Conservation (phyloP, 1,140 invertebrate genomes). For the Bombus consobrinus region DNA sequence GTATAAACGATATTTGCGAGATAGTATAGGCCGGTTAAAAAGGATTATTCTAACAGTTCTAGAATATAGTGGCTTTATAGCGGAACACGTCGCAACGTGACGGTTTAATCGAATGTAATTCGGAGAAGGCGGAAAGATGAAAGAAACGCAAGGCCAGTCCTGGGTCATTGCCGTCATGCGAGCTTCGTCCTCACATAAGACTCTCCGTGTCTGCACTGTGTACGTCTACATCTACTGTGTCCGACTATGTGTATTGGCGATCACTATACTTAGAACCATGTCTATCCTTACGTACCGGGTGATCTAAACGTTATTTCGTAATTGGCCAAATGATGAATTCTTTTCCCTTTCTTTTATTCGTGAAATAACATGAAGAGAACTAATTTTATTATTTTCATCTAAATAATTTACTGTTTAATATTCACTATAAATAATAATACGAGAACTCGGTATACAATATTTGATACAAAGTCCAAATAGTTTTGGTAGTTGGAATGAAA, state of each 20-base stretch:
- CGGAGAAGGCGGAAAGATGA: conserved; percentile 71
- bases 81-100: conserved; percentile 40
- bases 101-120: conserved; percentile 65
- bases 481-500: too few species aligned
- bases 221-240: conserved; percentile 32
- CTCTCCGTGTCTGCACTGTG: conserved; percentile 49
- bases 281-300: conserved; percentile 70
- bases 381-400: background rate
- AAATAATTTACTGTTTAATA: background rate
- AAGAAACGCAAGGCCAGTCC: conserved; percentile 78
- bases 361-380: background rate
- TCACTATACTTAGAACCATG: conserved; percentile 69
- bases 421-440: too few species aligned
- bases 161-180: conserved; percentile 79
- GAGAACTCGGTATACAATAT: too few species aligned
- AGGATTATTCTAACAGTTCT: conserved; percentile 35
- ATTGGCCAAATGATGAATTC: background rate
- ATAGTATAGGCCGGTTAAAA: background rate
- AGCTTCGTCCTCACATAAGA: conserved; percentile 71
- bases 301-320: conserved; percentile 34
- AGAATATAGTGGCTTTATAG: conserved; percentile 28
- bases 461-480: too few species aligned
- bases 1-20: conserved; percentile 19
- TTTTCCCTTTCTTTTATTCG: background rate
- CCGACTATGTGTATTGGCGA: conserved; percentile 54